These are phyloP conservation scores for Eublepharis macularius DNA, from an alignment of 2,113 vertebrate species.

Conservation along the genomic window DNA sequence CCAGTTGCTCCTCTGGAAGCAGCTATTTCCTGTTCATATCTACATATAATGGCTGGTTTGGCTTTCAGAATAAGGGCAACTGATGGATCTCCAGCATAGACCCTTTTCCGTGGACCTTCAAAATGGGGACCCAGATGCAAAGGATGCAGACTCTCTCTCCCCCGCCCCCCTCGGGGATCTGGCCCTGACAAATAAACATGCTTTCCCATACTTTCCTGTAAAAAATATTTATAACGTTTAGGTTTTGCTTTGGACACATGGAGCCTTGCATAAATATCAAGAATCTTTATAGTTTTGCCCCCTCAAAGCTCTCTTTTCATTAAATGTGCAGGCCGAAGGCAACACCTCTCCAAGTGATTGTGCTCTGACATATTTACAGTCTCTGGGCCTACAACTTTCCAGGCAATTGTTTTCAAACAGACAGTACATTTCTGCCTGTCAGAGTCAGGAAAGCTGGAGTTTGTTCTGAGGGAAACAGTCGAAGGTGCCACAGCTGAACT, in stretches of 20 bases:
- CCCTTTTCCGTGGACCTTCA: neutral
- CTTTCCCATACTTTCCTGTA: constrained; percentile 44
- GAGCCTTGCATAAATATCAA: constrained; percentile 45
- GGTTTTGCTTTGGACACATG: constrained; percentile 34
- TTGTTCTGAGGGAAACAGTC: constrained; percentile 55
- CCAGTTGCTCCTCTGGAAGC: neutral
- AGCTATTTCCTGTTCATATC: neutral
- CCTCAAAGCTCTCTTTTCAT: constrained; percentile 59
- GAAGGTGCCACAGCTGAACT: constrained; percentile 47
- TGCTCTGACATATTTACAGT: constrained; percentile 33
- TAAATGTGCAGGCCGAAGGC: constrained; percentile 52
- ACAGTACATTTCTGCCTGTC: constrained; percentile 52
- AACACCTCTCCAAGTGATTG: constrained; percentile 37
- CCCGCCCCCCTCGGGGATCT: neutral
- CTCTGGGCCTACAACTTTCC: constrained; percentile 58
- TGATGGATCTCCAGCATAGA: neutral
- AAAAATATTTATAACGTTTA: constrained; percentile 8
- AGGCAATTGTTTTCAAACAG: constrained; percentile 68
- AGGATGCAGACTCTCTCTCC: too few relatives aligned
- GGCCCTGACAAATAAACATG: constrained; percentile 12
- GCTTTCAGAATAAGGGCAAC: neutral
- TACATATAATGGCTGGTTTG: neutral
- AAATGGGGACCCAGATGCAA: too few relatives aligned
- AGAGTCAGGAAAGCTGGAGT: constrained; percentile 53
- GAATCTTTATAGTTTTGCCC: constrained; percentile 37